Percentiles rank a stretch among this genome's conserved stretches.
These are phyloP conservation scores for Picathartes gymnocephalus DNA, from an alignment of 2,113 vertebrate genomes.

Conservation along the genomic window DNA sequence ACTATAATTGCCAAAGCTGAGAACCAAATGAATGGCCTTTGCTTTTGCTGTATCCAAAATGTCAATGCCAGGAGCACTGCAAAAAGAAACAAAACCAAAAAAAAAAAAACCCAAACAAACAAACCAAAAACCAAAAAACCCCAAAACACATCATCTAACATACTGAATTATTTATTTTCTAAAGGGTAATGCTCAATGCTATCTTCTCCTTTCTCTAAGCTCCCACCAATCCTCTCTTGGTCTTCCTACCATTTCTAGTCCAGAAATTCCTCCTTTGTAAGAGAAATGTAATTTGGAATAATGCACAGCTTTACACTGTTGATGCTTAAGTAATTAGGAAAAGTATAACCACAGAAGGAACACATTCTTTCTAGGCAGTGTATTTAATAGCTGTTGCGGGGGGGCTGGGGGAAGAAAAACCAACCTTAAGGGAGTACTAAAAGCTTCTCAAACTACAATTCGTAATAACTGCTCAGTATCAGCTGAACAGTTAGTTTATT, in stretches of 20 bases:
- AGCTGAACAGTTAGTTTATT: neutral
- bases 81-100: neutral
- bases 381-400: neutral
- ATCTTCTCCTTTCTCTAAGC: neutral
- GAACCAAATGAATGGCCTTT: slow-evolving; percentile 81
- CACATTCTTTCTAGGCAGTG: neutral
- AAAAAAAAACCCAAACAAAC: neutral
- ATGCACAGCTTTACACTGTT: neutral
- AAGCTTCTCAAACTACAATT: neutral
- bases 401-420: accelerated
- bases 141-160: neutral
- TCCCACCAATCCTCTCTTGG: neutral
- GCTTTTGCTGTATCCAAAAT: slow-evolving; percentile 85
- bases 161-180: neutral
- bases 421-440: neutral
- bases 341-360: neutral
- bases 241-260: neutral
- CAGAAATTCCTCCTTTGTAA: neutral
- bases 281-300: neutral
- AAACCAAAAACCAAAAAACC: neutral
- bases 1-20: slow-evolving; percentile 88
- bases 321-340: neutral
- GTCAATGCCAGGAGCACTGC: slow-evolving; percentile 85
- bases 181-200: neutral
- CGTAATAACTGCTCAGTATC: neutral